Conservation (phyloP, 2,113 vertebrate species). For the Bos indicus region DNA sequence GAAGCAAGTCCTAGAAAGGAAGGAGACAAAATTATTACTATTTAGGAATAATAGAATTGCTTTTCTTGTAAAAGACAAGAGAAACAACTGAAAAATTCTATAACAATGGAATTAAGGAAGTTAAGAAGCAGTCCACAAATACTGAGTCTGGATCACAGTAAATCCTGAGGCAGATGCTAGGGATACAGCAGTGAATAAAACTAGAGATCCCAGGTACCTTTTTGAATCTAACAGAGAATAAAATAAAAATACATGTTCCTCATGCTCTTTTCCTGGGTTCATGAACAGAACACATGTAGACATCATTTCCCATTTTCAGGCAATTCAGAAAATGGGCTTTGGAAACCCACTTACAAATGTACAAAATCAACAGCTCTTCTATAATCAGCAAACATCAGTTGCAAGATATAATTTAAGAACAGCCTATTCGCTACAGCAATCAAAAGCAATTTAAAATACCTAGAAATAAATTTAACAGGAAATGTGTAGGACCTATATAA, state of each 20-base stretch:
- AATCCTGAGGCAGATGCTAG: background rate
- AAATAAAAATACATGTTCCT: background rate
- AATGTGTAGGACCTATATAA: constrained; percentile 34
- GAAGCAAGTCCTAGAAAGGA: background rate
- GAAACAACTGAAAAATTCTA: background rate
- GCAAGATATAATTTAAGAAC: constrained; percentile 41
- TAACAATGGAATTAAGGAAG: background rate
- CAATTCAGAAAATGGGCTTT: background rate
- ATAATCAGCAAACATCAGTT: constrained; percentile 20
- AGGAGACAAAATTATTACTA: background rate
- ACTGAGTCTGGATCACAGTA: background rate
- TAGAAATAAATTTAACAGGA: constrained; percentile 60
- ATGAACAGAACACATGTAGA: background rate
- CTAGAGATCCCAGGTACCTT: background rate
- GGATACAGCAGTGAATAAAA: background rate
- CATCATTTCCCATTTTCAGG: background rate
- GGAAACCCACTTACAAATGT: constrained; percentile 13
- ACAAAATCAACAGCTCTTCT: constrained; percentile 29
- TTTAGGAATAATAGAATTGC: background rate
- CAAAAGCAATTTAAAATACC: constrained; percentile 43
- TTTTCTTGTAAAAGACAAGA: background rate
- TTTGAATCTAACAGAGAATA: background rate
- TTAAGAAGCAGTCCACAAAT: background rate
- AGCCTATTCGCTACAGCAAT: background rate
- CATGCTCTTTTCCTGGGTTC: background rate